These are phyloP conservation scores for Eupsittula cactorum DNA, from an alignment of 2,113 vertebrate genomes.

Conservation along the genomic window DNA sequence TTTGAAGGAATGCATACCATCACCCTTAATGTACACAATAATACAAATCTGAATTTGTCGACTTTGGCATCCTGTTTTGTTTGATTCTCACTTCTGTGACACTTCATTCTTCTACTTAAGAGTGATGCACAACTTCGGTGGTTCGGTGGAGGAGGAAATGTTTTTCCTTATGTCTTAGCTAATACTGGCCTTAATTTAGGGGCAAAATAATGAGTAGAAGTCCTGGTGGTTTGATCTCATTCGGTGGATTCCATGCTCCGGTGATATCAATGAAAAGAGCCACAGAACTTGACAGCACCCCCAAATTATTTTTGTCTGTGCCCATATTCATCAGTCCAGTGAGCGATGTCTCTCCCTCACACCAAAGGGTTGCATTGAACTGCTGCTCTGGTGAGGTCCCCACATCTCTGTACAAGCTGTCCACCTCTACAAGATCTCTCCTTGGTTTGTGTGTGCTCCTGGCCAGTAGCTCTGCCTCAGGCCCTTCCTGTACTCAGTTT, in stretches of 20 bases:
- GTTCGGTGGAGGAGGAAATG: not conserved
- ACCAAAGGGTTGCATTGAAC: not conserved
- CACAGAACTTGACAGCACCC: rapidly evolving
- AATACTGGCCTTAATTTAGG: not conserved
- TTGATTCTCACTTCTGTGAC: not conserved
- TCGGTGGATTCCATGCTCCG: not conserved
- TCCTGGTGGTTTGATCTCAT: not conserved
- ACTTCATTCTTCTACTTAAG: not conserved
- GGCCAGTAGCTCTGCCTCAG: constrained; percentile 27
- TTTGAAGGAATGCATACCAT: not conserved
- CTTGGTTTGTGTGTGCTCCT: not conserved
- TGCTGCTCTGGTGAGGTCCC: not conserved
- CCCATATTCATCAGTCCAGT: not conserved
- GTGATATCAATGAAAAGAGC: not conserved
- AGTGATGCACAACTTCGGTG: not conserved
- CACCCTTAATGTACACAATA: not conserved
- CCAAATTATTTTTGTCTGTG: not conserved
- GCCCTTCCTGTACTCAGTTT: not conserved
- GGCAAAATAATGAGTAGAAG: not conserved
- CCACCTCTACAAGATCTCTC: not conserved
- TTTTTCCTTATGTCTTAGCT: not conserved
- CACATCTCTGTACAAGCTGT: not conserved
- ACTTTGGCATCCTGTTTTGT: not conserved
- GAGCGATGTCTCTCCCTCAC: not conserved
- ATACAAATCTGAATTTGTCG: not conserved